phyloP scores from a whole-genome alignment of 2,797 vertebrate genomes.

The Crenichthys baileyi region DNA sequence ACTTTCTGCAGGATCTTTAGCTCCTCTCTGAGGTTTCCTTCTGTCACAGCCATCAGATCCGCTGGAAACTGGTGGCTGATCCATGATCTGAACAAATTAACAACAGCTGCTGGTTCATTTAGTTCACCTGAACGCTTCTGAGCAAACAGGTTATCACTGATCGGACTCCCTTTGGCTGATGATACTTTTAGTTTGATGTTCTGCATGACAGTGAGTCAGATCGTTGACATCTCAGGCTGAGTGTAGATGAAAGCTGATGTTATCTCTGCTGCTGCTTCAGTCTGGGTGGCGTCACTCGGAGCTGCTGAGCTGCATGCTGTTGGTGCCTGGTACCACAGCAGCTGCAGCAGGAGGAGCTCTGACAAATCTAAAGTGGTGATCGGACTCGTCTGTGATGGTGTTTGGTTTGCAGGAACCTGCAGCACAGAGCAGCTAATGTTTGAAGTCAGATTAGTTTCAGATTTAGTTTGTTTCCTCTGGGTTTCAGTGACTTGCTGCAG shows the following conservation, averaged over 20 bases:
- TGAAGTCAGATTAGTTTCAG: neutral
- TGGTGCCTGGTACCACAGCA: neutral
- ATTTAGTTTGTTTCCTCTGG: neutral
- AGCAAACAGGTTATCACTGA: neutral
- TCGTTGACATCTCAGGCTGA: too few relatives aligned
- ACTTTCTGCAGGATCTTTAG: too few relatives aligned
- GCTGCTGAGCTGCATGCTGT: neutral
- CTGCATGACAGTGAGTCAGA: too few relatives aligned
- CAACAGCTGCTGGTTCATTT: too few relatives aligned
- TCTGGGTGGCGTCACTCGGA: neutral
- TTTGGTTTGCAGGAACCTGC: neutral
- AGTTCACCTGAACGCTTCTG: neutral
- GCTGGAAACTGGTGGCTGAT: too few relatives aligned
- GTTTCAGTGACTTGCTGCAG: neutral
- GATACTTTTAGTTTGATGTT: neutral
- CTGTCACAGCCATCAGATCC: too few relatives aligned
- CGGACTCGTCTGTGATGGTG: neutral
- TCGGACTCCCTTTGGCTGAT: too few relatives aligned
- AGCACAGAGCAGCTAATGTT: neutral
- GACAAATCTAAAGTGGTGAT: neutral
- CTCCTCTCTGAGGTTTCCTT: too few relatives aligned
- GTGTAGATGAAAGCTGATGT: neutral
- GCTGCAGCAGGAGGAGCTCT: neutral
- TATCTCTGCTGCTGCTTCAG: neutral
- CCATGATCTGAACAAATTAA: too few relatives aligned